Percentiles rank a stretch among this genome's conserved stretches.
Conservation (phyloP, 2,797 vertebrate species). For the Pipistrellus kuhlii region DNA sequence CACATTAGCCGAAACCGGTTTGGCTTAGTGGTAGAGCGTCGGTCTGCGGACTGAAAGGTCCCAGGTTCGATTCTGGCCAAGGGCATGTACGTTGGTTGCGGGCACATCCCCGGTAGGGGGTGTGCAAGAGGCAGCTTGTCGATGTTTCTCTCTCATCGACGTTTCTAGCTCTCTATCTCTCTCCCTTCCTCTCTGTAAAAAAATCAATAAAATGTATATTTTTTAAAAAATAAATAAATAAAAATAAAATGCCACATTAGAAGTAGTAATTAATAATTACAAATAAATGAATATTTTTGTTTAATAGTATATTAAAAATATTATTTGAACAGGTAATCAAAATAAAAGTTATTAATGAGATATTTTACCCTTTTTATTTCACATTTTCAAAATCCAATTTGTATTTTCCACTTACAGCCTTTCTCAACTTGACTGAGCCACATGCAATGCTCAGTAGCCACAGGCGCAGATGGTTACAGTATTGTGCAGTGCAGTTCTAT, state of each 20-base stretch:
- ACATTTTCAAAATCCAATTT: constrained; percentile 48
- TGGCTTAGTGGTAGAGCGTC: too few species aligned
- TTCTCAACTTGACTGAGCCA: neutral
- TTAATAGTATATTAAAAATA: constrained; percentile 3
- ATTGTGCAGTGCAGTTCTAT: neutral
- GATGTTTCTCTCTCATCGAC: too few species aligned
- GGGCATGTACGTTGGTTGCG: too few species aligned
- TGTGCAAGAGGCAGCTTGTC: too few species aligned
- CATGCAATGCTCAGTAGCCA: neutral
- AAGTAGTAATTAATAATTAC: constrained; percentile 38
- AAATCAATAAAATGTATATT: too few species aligned
- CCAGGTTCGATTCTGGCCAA: too few species aligned
- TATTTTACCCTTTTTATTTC: constrained; percentile 4
- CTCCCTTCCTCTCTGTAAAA: too few species aligned
- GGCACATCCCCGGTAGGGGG: too few species aligned
- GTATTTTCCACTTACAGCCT: neutral
- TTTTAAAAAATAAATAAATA: too few species aligned
- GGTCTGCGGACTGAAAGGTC: too few species aligned
- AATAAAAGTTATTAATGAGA: neutral
- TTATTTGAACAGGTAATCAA: constrained; percentile 4
- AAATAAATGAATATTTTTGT: constrained; percentile 18
- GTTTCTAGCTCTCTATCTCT: too few species aligned
- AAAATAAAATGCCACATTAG: constrained; percentile 12
- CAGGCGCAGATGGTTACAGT: neutral
- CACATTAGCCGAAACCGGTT: too few species aligned